Evolutionary conservation across 2,888 invertebrate species (phyloP), one percentile per base, ranked within the genome.

Genomic region (Drosophila differens): DNA sequence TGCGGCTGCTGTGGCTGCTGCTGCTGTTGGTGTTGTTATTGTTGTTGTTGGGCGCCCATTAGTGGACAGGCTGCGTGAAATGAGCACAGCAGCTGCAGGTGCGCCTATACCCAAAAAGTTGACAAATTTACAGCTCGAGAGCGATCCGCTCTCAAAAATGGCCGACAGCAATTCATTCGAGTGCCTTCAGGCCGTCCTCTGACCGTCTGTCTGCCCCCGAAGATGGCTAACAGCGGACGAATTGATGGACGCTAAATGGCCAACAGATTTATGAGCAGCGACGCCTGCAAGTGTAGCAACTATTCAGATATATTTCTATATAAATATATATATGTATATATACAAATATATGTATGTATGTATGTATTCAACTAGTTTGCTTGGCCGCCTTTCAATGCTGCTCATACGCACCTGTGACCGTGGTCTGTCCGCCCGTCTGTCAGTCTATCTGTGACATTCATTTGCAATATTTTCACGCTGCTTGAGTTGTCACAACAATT

Each of bases 221-320:
- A 70, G 71, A 72, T 87, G 83, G 85, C 85, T 75, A 85, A 81
- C 77, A 37, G 37, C 83, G 70, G 68, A 83, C 81, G 75, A 83
- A 79, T 82, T 85, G 90, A 89, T 85, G 88, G 76, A 89, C 90
- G 74, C 90, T 85, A 89, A 85, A 85, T 87, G 85, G 90, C 74
- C 83, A 88, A 76, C 74, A 82, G 88, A 85, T 87, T 89, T 87
- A 89, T 85, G 85, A 85, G 77, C 37, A 70, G 75, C 89, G 65
- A 70, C 72, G 80, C 64, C 85, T 60, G 68, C 70, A 74, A 64
- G 55, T 67, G 35, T 32, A 64, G 63, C 61, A 71, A 37, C 63
- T 57, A 63, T 53, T 52, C 33, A 53, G 7, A 16, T n/a, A 25
- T 32, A 65, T 25, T 64, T 47, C 39, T 16, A 39, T 28, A 33